Evolutionary conservation across 2,797 vertebrate genomes (phyloP).

Genomic region (Pteropus rufus): DNA sequence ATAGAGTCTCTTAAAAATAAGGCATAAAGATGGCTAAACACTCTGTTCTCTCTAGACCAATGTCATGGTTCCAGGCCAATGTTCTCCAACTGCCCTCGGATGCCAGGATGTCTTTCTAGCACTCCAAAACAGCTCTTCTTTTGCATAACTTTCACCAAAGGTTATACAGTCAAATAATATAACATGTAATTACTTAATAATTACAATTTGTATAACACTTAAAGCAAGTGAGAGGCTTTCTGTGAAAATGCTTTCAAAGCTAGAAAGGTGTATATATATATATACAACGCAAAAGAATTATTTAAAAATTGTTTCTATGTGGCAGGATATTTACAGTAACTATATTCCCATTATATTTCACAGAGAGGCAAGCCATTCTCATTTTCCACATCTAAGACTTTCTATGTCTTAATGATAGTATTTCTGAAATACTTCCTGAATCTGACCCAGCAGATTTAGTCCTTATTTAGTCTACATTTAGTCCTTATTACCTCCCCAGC

Average conservation of each 20-base stretch:
- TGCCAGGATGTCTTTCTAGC: not conserved
- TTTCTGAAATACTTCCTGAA: constrained; percentile 30
- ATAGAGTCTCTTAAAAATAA: not conserved
- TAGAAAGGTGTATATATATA: not conserved
- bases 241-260: not conserved
- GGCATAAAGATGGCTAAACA: not conserved
- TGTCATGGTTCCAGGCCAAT: not conserved
- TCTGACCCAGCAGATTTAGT: not conserved
- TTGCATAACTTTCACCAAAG: not conserved
- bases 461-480: not conserved
- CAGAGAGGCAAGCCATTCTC: not conserved
- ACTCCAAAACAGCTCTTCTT: not conserved
- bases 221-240: not conserved
- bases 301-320: not conserved
- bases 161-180: not conserved
- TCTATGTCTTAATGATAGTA: not conserved
- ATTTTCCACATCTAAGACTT: not conserved
- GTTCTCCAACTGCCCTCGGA: not conserved
- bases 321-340: not conserved
- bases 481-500: not conserved
- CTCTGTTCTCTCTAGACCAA: not conserved
- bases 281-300: not conserved
- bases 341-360: not conserved
- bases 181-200: constrained; percentile 24
- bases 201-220: not conserved